A percentile compares a stretch with the other conserved stretches of the same genome.
phyloP scores from a whole-genome alignment of 2,888 invertebrate genomes.

The Caenorhabditis panamensis region DNA sequence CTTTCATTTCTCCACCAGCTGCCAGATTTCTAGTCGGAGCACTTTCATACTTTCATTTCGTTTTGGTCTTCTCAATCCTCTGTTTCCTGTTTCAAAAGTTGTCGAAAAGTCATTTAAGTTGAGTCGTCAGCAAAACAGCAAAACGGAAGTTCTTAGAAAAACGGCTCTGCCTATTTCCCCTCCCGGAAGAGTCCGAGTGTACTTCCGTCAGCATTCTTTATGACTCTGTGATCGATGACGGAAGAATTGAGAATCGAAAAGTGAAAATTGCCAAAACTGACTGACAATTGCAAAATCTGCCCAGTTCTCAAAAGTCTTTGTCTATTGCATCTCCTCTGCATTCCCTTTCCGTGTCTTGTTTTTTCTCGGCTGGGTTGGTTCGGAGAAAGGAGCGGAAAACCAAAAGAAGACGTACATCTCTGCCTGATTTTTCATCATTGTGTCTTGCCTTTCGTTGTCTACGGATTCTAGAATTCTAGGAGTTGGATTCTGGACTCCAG shows the following conservation, averaged over 20 bases:
- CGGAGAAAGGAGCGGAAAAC: not conserved
- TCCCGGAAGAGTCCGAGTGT: conserved; percentile 17
- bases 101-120: too few species aligned
- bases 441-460: not conserved
- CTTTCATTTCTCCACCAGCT: not conserved
- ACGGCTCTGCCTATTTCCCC: not conserved
- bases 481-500: too few species aligned
- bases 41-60: too few species aligned
- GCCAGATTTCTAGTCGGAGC: not conserved
- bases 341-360: conserved; percentile 12
- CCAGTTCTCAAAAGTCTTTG: conserved; percentile 16
- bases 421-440: conserved; percentile 3
- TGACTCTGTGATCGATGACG: conserved; percentile 41
- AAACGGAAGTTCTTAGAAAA: conserved; percentile 18
- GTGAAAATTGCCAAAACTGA: conserved; percentile 20
- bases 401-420: conserved; percentile 3
- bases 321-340: not conserved
- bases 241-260: not conserved
- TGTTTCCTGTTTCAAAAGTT: too few species aligned
- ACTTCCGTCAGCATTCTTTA: conserved; percentile 45
- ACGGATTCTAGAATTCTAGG: not conserved
- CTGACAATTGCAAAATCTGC: too few species aligned
- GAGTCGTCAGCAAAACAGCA: not conserved
- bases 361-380: not conserved
- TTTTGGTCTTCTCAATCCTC: too few species aligned